Evolutionary conservation across 2,113 vertebrate species (phyloP), one percentile per base, ranked within the genome.

Genomic region (Suncus etruscus): DNA sequence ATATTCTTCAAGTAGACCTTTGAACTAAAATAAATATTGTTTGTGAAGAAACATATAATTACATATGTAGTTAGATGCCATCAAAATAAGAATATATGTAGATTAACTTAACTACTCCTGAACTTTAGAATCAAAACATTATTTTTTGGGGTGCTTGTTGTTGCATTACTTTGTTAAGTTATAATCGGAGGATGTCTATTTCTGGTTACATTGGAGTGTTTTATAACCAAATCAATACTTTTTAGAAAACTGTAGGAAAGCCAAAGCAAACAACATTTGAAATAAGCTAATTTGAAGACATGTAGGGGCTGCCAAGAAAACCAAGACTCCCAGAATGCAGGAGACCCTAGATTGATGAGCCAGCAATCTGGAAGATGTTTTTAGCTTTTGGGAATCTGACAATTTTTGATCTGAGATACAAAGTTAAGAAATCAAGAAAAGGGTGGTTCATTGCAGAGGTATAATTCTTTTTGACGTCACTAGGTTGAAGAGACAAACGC

Each of bases 1-100:
- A 45, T 65, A 47, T 83, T 45, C 77, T 94, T 94, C 77, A 80
- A 94, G 74, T 11, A 90, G 68, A 91, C 82, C 68, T 66, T 15
- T 51, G 48, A 92, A 87, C 58, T 15, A 27, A 88, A 90, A 72
- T 29, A 91, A 89, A 54, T 85, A 66, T 84, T 94, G 45, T 75
- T 84, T 88, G 66, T 72, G 86, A 31, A 27, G 48, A 50, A 39
- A 73, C 86, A 12, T 48, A 68, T 83, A 14, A 22, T 18, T 32
- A 45, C 45, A 25, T 25, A 66, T 92, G n/a, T 69, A 74, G 51
- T 25, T 48, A 25, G 0, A 54, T 79, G 75, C 78, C 80, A 31
- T 2, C 32, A 31, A 87, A 76, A 29, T 78, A 47, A 78, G 54
- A 54, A 29, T 11, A n/a, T 58, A 18, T 86, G 1, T 27, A 50